Percentiles rank a stretch among this genome's conserved stretches.
These are phyloP conservation scores for Eledona agricola DNA, from an alignment of 2,888 invertebrate species.

Conservation along the genomic window DNA sequence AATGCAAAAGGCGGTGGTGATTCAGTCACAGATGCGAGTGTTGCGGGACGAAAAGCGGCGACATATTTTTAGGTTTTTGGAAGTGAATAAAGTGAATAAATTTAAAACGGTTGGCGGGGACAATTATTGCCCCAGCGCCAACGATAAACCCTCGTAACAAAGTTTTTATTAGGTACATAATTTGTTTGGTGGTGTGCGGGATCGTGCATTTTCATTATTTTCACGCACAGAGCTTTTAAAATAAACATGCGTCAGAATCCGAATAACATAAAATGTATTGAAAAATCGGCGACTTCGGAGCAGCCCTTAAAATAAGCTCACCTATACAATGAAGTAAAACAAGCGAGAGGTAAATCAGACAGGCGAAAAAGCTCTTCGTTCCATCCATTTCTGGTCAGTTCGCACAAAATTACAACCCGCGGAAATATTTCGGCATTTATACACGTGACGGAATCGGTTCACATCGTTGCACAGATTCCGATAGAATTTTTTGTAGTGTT, in stretches of 20 bases:
- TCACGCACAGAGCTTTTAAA: conserved; percentile 24
- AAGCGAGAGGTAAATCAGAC: conserved; percentile 32
- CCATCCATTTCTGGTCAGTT: conserved; percentile 29
- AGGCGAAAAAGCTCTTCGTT: conserved; percentile 25
- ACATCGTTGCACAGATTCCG: too few relatives aligned
- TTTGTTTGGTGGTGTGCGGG: not conserved
- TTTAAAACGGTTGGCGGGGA: not conserved
- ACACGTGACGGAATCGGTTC: conserved; percentile 38
- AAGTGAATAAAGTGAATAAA: conserved; percentile 1
- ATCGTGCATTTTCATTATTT: not conserved
- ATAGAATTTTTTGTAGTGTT: too few relatives aligned
- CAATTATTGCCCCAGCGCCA: not conserved
- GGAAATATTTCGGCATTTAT: conserved; percentile 31
- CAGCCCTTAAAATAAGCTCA: conserved; percentile 17
- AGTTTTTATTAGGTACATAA: conserved; percentile 3
- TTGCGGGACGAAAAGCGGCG: conserved; percentile 1
- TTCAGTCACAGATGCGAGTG: not conserved
- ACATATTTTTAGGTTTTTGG: not conserved
- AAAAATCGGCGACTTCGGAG: conserved; percentile 12
- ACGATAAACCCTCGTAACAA: conserved; percentile 1
- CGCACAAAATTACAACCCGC: conserved; percentile 16
- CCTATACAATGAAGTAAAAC: conserved; percentile 32
- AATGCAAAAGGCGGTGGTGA: too few relatives aligned
- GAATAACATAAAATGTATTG: conserved; percentile 23
- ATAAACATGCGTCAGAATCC: conserved; percentile 24